phyloP scores from a whole-genome alignment of 2,113 vertebrate genomes.

The Pomatostomus ruficeps region DNA sequence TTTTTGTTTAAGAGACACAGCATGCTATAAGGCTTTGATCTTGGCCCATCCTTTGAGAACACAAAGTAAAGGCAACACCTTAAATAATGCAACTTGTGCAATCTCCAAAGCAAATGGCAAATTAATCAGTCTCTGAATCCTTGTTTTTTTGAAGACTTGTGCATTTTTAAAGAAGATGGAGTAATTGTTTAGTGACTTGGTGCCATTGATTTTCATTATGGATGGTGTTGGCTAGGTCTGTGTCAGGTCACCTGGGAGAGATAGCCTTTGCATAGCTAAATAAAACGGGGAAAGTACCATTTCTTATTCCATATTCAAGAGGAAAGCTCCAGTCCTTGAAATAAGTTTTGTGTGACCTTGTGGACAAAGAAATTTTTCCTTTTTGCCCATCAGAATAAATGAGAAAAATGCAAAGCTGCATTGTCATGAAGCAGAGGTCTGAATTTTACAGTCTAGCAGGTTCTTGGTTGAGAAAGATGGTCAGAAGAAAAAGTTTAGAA shows the following conservation, averaged over 20 bases:
- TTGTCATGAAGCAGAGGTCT: not conserved
- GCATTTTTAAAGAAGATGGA: conserved; percentile 81
- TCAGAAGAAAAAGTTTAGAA: not conserved
- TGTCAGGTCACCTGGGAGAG: conserved; percentile 77
- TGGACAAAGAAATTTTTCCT: conserved; percentile 18
- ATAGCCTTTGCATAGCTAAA: conserved; percentile 79
- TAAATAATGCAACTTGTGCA: conserved; percentile 77
- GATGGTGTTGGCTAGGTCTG: conserved; percentile 72
- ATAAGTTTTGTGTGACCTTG: conserved; percentile 63
- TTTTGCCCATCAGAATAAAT: not conserved
- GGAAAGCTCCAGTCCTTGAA: conserved; percentile 49
- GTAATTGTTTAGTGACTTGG: conserved; percentile 84
- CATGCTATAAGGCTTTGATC: conserved; percentile 58
- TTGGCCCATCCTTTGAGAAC: conserved; percentile 41
- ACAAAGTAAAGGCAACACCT: conserved; percentile 39
- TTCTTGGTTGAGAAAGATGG: not conserved
- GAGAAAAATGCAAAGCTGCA: not conserved
- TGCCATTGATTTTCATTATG: conserved; percentile 86
- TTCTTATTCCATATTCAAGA: conserved; percentile 65
- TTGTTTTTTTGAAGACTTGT: conserved; percentile 73
- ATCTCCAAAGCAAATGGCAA: conserved; percentile 74
- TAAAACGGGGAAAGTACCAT: conserved; percentile 58
- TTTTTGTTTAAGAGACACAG: not conserved
- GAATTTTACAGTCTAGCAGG: not conserved
- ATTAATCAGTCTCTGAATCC: conserved; percentile 80